phyloP scores from a whole-genome alignment of 1,140 invertebrate species.

The Zaprionus africanus region DNA sequence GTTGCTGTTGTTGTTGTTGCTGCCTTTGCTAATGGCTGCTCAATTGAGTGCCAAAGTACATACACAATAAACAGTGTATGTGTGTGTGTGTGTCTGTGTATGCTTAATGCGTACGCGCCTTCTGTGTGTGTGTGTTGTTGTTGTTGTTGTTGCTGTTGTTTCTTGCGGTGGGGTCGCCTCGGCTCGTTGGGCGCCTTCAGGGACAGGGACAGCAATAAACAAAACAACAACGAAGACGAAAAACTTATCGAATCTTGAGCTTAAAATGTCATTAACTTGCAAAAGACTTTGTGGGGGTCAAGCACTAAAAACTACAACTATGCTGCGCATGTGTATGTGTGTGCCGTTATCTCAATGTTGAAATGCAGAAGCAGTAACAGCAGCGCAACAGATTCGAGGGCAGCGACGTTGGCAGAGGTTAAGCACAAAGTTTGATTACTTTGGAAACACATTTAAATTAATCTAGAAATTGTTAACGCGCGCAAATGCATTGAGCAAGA shows the following conservation, averaged over 20 bases:
- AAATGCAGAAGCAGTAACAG: conserved; percentile 22
- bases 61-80: conserved; percentile 18
- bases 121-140: conserved; percentile 33
- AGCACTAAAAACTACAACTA: conserved; percentile 19
- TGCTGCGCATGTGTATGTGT: neutral
- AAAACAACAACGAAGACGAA: neutral
- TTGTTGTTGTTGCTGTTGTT: conserved; percentile 44
- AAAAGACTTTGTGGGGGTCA: conserved; percentile 47
- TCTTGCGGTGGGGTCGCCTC: conserved; percentile 51
- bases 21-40: conserved; percentile 75
- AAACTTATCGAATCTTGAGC: conserved; percentile 41
- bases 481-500: conserved; percentile 30
- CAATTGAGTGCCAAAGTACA: conserved; percentile 81
- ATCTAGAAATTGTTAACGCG: conserved; percentile 5
- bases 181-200: conserved; percentile 47
- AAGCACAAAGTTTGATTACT: conserved; percentile 45
- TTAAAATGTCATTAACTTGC: conserved; percentile 48
- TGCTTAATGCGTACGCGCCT: conserved; percentile 6
- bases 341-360: conserved; percentile 26
- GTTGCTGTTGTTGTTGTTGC: conserved; percentile 58
- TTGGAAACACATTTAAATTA: conserved; percentile 46
- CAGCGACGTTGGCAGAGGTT: conserved; percentile 27
- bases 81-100: conserved; percentile 23
- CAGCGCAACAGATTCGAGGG: conserved; percentile 1
- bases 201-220: conserved; percentile 17